Base-by-base conservation (phyloP, 2,797 vertebrate species). In the Eidolon dupreanum region DNA sequence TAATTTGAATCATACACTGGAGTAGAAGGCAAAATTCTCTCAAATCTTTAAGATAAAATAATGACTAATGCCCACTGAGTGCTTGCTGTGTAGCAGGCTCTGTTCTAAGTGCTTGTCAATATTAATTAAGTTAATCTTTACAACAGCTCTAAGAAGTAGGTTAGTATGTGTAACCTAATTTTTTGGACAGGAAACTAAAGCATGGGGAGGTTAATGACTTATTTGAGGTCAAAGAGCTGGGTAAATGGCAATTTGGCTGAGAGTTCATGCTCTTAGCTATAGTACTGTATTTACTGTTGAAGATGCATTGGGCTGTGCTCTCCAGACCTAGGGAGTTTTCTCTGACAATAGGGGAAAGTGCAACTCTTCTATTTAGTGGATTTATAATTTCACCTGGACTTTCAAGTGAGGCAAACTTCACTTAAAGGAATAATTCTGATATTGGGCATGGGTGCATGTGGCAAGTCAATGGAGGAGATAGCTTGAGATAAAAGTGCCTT, bases 371-470 rank as follows among this genome's bases (percentile, higher is more conserved):
- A 26, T 71, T 84, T 66, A 93, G 43, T 57, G 61, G 66, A 84
- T 90, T 85, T 57, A 70, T 70, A 59, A 49, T 75, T 95, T 92
- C 7, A 38, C 15, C 41, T 86, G 71, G 38, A 75, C 43, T 26
- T 93, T 86, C 79, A 15, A 82, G 15, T 16, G 13, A 92, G 8
- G 51, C 84, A 96, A 82, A 17, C 8, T 89, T 89, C 8, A 92
- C 15, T 92, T 88, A 81, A 92, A 97, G 77, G 36, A 89, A 61
- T 77, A 57, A 90, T 70, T 92, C 12, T 95, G 68, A 77, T 85
- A 63, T 22, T 85, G 33, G 6, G 13, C 71, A 90, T 84, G 20
- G 28, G 43, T 57, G 22, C 3, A 16, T 84, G 26, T 82, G 61
- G n/a, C 38, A 38, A 38, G 43, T 70, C 31, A 70, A 31, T 92